Percentiles rank a stretch among this genome's conserved stretches.
Evolutionary conservation across 1,140 invertebrate species (phyloP).

Genomic region (Uloborus diversus): DNA sequence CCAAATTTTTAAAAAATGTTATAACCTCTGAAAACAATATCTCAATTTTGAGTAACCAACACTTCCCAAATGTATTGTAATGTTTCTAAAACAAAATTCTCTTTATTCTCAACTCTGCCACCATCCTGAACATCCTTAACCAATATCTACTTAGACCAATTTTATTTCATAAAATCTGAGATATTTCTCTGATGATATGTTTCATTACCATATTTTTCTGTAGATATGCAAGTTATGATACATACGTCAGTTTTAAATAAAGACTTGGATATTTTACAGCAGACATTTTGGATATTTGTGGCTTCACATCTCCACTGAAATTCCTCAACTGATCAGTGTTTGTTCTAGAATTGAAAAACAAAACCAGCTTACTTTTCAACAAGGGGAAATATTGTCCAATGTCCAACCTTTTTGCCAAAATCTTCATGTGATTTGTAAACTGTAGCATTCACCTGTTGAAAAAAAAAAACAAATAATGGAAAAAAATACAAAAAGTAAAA

Average conservation of each 20-base stretch:
- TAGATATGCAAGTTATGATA: too few relatives aligned
- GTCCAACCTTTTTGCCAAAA: background rate
- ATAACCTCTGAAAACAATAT: too few relatives aligned
- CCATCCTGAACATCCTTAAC: too few relatives aligned
- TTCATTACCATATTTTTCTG: background rate
- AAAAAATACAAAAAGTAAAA: background rate
- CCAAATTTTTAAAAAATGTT: too few relatives aligned
- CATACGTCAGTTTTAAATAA: background rate
- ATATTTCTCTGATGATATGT: background rate
- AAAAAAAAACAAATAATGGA: background rate
- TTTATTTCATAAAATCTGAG: too few relatives aligned
- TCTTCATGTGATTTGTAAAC: slow-evolving; percentile 10
- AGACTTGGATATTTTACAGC: too few relatives aligned
- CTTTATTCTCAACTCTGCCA: too few relatives aligned
- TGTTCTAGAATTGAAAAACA: background rate
- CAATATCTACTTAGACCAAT: too few relatives aligned
- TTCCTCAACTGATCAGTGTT: background rate
- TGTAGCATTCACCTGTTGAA: background rate
- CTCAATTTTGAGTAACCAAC: too few relatives aligned
- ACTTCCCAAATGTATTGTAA: too few relatives aligned
- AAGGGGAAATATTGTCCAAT: background rate
- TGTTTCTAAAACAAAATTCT: too few relatives aligned
- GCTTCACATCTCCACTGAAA: background rate
- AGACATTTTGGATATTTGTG: too few relatives aligned
- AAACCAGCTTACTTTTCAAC: slow-evolving; percentile 5